A percentile compares a stretch with the other conserved stretches of the same genome.
Conservation (phyloP, 1,140 invertebrate species). For the Nylanderia fulva region DNA sequence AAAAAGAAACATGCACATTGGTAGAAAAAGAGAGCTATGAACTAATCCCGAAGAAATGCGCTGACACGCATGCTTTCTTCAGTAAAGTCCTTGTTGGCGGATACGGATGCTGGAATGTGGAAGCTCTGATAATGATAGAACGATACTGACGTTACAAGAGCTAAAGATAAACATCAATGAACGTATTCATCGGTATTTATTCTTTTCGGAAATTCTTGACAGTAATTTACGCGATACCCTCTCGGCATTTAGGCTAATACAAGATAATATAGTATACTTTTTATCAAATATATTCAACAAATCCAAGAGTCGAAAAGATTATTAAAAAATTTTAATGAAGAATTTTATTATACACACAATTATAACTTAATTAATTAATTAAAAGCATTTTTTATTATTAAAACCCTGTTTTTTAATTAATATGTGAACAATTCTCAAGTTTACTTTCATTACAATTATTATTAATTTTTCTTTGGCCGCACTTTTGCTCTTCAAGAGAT, state of each 20-base stretch:
- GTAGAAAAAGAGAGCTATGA: not conserved
- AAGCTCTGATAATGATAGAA: conserved; percentile 36
- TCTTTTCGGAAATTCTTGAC: conserved; percentile 30
- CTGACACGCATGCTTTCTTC: conserved; percentile 31
- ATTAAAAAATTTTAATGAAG: not conserved
- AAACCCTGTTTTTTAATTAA: too few species aligned
- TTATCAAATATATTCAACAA: not conserved
- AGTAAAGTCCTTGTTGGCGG: conserved; percentile 32
- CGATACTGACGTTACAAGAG: not conserved
- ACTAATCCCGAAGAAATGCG: conserved; percentile 46
- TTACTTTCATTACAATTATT: too few species aligned
- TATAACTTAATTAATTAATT: not conserved
- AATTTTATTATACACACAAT: not conserved
- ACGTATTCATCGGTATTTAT: conserved; percentile 38
- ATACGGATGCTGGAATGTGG: conserved; percentile 50
- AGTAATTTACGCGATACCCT: conserved; percentile 21
- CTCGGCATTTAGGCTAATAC: not conserved
- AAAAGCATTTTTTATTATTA: too few species aligned
- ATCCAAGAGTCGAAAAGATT: not conserved
- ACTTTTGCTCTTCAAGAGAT: not conserved
- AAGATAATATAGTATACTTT: conserved; percentile 3
- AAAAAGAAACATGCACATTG: not conserved
- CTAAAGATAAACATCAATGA: conserved; percentile 54
- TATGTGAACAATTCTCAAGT: not conserved
- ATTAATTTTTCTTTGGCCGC: not conserved